Percentiles rank a stretch among this genome's conserved stretches.
These are phyloP conservation scores for Calvadosia cruxmelitensis DNA, from an alignment of 30 jellyfish, hydroid and myxozoan genomes.

Conservation along the genomic window DNA sequence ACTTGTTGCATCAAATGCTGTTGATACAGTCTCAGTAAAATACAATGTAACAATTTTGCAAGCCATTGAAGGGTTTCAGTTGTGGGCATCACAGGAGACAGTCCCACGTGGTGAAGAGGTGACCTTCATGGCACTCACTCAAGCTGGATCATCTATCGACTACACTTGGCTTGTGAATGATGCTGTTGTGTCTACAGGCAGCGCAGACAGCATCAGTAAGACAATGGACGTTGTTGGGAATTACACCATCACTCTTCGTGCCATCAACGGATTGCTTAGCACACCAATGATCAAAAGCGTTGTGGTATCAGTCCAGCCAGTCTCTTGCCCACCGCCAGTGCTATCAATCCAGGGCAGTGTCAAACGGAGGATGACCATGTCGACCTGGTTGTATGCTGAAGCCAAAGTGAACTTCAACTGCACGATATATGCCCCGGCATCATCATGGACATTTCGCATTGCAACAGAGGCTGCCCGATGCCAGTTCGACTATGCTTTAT, in stretches of 20 bases:
- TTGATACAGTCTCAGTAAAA: constrained; percentile 3
- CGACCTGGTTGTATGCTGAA: constrained; percentile 74
- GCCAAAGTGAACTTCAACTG: constrained; percentile 38
- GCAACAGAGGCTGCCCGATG: constrained; percentile 34
- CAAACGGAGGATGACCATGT: constrained; percentile 23
- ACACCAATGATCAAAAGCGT: neutral
- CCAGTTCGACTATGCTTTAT: constrained; percentile 6
- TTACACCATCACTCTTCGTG: constrained; percentile 9
- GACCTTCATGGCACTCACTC: constrained; percentile 9
- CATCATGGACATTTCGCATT: constrained; percentile 36
- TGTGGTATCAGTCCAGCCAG: constrained; percentile 5
- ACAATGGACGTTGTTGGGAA: constrained; percentile 11
- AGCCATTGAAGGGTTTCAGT: neutral
- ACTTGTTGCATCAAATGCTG: constrained; percentile 2
- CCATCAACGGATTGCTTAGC: constrained; percentile 2
- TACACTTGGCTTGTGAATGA: constrained; percentile 17
- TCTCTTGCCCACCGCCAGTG: constrained; percentile 40
- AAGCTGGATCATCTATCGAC: constrained; percentile 12
- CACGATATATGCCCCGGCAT: constrained; percentile 18
- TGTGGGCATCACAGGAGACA: constrained; percentile 20
- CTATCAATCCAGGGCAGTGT: constrained; percentile 22
- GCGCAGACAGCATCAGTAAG: neutral
- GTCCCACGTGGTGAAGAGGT: constrained; percentile 21
- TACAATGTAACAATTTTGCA: constrained; percentile 15
- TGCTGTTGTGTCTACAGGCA: neutral